Conservation (phyloP, 2,113 vertebrate species). For the Thalassoma bifasciatum region DNA sequence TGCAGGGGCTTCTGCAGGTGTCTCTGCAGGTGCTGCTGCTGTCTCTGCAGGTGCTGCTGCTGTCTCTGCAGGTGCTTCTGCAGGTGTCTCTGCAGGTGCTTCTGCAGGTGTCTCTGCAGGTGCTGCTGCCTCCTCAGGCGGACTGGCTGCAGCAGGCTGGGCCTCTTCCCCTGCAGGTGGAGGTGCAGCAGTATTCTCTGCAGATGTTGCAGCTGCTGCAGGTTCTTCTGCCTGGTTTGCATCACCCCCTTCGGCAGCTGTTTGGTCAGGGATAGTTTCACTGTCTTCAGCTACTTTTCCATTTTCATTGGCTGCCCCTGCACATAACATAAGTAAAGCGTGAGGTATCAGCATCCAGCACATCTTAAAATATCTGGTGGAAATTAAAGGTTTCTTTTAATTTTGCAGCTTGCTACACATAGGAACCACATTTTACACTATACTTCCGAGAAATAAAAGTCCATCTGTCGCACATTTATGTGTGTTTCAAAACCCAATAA, state of each 20-base stretch:
- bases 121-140: no score
- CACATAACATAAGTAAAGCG: constrained; percentile 4
- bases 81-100: constrained; percentile 22
- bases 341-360: background rate
- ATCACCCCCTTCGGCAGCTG: constrained; percentile 22
- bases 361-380: no score
- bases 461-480: no score
- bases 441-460: no score
- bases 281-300: constrained; percentile 70
- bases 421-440: no score
- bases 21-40: constrained; percentile 16
- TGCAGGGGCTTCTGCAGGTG: constrained; percentile 1
- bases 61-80: constrained; percentile 14
- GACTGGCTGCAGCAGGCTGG: no score
- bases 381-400: no score
- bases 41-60: constrained; percentile 1
- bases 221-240: constrained; percentile 36
- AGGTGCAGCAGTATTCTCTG: constrained; percentile 6
- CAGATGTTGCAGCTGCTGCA: constrained; percentile 20
- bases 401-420: no score
- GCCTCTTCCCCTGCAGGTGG: constrained; percentile 35
- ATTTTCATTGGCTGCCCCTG: constrained; percentile 72
- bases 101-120: background rate
- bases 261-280: constrained; percentile 76
- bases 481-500: no score